Evolutionary conservation across 2,888 invertebrate species (phyloP).

Genomic region (Trichogramma evanescens): DNA sequence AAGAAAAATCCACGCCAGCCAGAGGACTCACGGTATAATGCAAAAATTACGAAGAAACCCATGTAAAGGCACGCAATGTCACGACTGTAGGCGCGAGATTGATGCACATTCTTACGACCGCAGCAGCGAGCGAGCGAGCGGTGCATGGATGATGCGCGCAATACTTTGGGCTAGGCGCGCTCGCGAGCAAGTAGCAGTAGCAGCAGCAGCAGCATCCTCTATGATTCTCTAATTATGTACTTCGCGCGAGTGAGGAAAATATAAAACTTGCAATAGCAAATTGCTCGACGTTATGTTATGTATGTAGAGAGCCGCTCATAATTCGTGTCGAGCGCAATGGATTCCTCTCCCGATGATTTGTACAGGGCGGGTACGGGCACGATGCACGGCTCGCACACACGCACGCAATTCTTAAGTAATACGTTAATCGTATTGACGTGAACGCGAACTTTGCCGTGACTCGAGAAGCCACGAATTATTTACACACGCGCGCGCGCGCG

Average conservation of each 20-base stretch:
- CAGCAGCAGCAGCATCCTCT: not conserved
- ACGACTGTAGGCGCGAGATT: conserved; percentile 6
- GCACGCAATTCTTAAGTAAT: conserved; percentile 18
- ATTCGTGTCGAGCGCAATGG: not conserved
- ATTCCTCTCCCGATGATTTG: conserved; percentile 1
- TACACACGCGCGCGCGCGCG: no score
- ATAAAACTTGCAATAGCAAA: conserved; percentile 15
- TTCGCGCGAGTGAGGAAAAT: conserved; percentile 11
- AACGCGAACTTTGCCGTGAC: conserved; percentile 1
- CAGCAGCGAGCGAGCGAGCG: not conserved
- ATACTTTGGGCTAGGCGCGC: not conserved
- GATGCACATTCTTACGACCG: conserved; percentile 8
- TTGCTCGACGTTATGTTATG: not conserved
- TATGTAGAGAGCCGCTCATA: not conserved
- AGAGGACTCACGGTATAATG: not conserved
- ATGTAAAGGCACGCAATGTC: conserved; percentile 15
- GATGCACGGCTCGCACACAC: not conserved
- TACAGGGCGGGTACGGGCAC: conserved; percentile 3
- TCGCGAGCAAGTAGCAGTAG: not conserved
- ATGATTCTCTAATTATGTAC: conserved; percentile 17
- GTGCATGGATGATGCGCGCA: not conserved
- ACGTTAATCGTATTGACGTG: not conserved
- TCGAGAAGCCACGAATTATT: no score
- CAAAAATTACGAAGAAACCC: conserved; percentile 10
- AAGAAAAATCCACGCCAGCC: not conserved